These are phyloP conservation scores for Megaceryle torquata DNA, from an alignment of 2,113 vertebrate species.

Conservation along the genomic window DNA sequence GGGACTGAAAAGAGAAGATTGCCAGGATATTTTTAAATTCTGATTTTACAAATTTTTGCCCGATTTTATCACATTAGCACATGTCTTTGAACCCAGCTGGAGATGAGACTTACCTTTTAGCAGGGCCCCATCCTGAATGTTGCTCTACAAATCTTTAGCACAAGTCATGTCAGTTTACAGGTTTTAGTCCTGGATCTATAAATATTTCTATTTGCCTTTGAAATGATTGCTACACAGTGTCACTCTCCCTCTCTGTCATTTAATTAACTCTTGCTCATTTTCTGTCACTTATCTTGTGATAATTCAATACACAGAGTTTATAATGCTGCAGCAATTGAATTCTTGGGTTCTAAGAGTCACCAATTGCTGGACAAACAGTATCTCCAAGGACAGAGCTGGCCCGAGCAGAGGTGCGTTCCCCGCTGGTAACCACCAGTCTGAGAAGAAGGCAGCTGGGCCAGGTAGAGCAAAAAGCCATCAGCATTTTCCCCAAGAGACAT, in stretches of 20 bases:
- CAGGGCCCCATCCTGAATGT: neutral
- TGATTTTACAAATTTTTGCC: neutral
- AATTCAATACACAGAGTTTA: neutral
- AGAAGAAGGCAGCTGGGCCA: neutral
- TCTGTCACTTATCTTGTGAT: neutral
- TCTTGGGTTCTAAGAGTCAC: neutral
- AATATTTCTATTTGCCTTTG: conserved; percentile 24
- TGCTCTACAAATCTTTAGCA: neutral
- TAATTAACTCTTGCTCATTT: conserved; percentile 30
- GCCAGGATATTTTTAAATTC: neutral
- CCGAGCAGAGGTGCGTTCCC: neutral
- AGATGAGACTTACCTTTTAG: neutral
- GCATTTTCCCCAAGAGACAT: neutral
- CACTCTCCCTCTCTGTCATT: neutral
- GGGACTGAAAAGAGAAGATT: neutral
- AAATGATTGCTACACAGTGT: neutral
- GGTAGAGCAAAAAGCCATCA: neutral
- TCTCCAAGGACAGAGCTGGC: neutral
- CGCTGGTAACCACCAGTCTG: neutral
- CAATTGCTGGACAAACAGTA: neutral
- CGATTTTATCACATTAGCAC: neutral
- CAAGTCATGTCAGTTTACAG: neutral
- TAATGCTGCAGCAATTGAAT: neutral
- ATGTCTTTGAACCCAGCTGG: neutral
- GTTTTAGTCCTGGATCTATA: neutral